Conservation (phyloP, 2,797 vertebrate genomes). For the Lutjanus argentimaculatus region DNA sequence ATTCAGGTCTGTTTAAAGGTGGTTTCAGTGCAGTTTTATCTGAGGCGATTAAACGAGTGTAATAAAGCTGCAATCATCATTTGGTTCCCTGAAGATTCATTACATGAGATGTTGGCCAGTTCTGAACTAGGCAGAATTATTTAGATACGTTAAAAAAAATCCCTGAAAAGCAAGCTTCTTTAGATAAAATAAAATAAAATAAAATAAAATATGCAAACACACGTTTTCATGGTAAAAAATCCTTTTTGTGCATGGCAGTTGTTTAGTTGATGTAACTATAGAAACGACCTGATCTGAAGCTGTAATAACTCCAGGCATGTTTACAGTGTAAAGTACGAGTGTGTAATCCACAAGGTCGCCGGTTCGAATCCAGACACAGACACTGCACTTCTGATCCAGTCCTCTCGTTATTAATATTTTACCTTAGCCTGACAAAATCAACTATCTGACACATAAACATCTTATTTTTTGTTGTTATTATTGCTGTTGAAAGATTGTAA, state of each 20-base stretch:
- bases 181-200: no score
- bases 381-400: no score
- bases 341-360: conserved; percentile 10
- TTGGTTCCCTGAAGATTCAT: conserved; percentile 17
- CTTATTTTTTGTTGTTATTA: no score
- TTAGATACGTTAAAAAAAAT: no score
- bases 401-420: no score
- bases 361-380: conserved; percentile 1
- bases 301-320: neutral
- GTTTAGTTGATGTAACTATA: neutral
- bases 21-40: conserved; percentile 2
- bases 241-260: no score
- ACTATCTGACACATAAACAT: no score
- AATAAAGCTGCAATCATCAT: conserved; percentile 49
- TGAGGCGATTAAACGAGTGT: conserved; percentile 14
- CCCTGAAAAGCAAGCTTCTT: no score
- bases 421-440: no score
- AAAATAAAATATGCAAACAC: no score
- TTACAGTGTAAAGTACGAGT: neutral
- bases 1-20: conserved; percentile 10
- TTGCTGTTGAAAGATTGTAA: no score
- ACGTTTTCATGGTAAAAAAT: no score
- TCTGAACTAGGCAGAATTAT: neutral
- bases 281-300: neutral
- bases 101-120: neutral